Evolutionary conservation across 2,113 vertebrate genomes (phyloP), one percentile per base, ranked within the genome.

Genomic region (Coryphaenoides rupestris): DNA sequence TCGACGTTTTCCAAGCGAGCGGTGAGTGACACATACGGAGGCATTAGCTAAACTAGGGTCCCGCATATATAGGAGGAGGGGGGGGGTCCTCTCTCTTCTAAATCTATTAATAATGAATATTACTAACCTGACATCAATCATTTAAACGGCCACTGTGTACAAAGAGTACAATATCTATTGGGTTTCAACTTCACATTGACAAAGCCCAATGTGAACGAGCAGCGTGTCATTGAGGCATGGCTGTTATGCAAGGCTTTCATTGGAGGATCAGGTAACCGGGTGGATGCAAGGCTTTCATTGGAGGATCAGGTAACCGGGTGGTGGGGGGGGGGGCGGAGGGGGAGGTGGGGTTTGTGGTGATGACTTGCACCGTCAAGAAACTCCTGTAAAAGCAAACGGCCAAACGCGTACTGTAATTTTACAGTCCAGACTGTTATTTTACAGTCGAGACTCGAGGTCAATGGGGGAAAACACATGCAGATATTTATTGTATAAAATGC

Each of bases 21-120:
- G 50, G 16, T 55, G 50, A 78, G 45, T 67, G 63, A 68, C 80
- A 73, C 21, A 78, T n/a, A n/a, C 28, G 4, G 19, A 19, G 59
- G 82, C 72, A 80, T 81, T 68, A 72, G 76, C 28, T 79, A 72
- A 74, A 77, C 57, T 60, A 59, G 62, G 62, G 68, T 66, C 65
- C 75, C 59, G 67, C 69, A 77, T 65, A 17, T 66, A n/a, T n/a
- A n/a, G n/a, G n/a, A n/a, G n/a, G n/a, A n/a, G n/a, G 74, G 73
- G 81, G 46, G 69, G 77, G 78, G 55, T 82, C 79, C 77, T 79
- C 86, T 80, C 75, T 71, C 86, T 80, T 75, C 72, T 83, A 84
- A 80, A 83, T 74, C 66, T 70, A 88, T 90, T 58, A 89, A 90
- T 90, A 90, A 90, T 90, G 61, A 79, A 90, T 89, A 86, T 87